phyloP scores from a whole-genome alignment of 1,140 invertebrate genomes.

The Scylla paramamosain region DNA sequence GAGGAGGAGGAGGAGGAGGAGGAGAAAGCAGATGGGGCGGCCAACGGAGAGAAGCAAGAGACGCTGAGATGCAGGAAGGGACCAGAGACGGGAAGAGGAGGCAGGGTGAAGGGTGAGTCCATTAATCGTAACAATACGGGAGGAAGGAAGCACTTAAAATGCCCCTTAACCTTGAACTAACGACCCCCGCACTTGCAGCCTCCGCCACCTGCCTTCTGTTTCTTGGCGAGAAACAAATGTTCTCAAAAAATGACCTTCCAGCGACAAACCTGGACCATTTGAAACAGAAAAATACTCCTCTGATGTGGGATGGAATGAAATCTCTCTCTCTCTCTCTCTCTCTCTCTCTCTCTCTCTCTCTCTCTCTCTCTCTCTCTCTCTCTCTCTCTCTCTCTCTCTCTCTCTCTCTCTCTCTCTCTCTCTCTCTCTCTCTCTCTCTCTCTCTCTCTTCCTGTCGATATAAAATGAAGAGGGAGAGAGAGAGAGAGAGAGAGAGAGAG shows the following conservation, averaged over 20 bases:
- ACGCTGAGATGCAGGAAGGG: background rate
- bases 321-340: slow-evolving; percentile 8
- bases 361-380: background rate
- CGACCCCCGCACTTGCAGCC: background rate
- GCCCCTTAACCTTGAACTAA: background rate
- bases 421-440: background rate
- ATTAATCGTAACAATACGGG: background rate
- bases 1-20: background rate
- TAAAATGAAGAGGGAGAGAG: background rate
- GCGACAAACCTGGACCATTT: slow-evolving; percentile 11
- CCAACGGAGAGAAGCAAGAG: background rate
- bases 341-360: background rate
- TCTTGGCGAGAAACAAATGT: background rate
- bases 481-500: background rate
- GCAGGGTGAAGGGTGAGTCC: background rate
- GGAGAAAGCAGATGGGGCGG: background rate
- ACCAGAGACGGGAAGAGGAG: background rate
- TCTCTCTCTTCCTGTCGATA: background rate
- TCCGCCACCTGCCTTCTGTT: background rate
- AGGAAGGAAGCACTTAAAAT: slow-evolving; percentile 3
- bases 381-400: background rate
- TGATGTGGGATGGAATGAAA: background rate
- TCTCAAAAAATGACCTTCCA: background rate
- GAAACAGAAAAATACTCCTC: background rate
- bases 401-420: background rate